A percentile compares a stretch with the other conserved stretches of the same genome.
These are phyloP conservation scores for Cervus canadensis DNA, from an alignment of 2,113 vertebrate species.

Conservation along the genomic window DNA sequence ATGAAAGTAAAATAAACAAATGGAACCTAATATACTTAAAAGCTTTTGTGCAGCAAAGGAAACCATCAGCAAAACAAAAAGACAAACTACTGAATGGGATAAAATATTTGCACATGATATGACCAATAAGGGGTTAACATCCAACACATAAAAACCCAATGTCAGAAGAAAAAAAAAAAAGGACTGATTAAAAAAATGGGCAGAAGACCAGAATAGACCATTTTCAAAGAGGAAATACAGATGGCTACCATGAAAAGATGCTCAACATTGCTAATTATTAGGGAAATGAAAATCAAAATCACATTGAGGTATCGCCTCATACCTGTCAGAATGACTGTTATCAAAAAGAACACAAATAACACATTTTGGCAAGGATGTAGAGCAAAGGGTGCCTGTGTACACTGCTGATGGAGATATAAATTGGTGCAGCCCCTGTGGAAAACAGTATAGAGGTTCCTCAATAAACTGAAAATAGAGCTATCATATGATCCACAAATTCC, in stretches of 20 bases:
- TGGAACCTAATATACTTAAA: neutral
- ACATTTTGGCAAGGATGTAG: neutral
- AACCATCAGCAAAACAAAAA: neutral
- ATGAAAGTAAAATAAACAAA: neutral
- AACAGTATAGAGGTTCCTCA: neutral
- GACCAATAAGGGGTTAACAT: neutral
- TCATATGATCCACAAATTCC: neutral
- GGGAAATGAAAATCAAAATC: neutral
- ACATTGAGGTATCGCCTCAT: neutral
- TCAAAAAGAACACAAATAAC: neutral
- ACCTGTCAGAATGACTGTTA: neutral
- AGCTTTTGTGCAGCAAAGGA: neutral
- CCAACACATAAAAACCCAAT: neutral
- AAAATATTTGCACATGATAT: neutral
- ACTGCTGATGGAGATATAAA: neutral
- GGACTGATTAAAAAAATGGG: neutral
- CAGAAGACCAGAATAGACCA: neutral
- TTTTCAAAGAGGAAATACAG: neutral
- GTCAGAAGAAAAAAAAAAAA: neutral
- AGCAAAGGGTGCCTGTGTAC: neutral
- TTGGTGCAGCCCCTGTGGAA: neutral
- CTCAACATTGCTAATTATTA: neutral
- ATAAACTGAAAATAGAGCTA: neutral
- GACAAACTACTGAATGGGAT: neutral
- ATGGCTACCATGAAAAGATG: neutral